A percentile compares a stretch with the other conserved stretches of the same genome.
phyloP scores from a whole-genome alignment of 2,797 vertebrate species.

The Trachurus trachurus region DNA sequence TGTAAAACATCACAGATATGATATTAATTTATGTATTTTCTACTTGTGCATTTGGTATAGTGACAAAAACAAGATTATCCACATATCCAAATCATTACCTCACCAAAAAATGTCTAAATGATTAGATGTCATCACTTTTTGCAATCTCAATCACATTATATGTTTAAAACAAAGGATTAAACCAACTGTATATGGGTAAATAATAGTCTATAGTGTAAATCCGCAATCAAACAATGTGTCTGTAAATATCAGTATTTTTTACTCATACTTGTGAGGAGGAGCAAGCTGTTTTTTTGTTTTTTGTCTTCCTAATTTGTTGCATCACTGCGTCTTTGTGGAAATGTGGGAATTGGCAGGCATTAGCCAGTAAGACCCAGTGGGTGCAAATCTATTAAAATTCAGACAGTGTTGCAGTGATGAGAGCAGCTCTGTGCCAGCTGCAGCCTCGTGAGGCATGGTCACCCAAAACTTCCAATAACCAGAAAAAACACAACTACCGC shows the following conservation, averaged over 20 bases:
- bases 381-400: conserved; percentile 81
- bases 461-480: conserved; percentile 52
- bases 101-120: not conserved
- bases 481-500: conserved; percentile 45
- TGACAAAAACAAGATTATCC: not conserved
- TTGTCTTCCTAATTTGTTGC: conserved; percentile 67
- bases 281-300: conserved; percentile 48
- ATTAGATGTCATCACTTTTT: not conserved
- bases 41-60: not conserved
- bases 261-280: not conserved
- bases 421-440: conserved; percentile 73
- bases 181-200: not conserved
- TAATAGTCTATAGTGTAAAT: not conserved
- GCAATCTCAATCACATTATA: not conserved
- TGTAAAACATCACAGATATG: not conserved
- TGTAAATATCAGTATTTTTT: conserved; percentile 21
- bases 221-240: not conserved
- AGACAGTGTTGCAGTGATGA: conserved; percentile 72
- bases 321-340: conserved; percentile 72
- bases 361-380: conserved; percentile 63
- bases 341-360: conserved; percentile 73
- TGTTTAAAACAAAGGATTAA: not conserved
- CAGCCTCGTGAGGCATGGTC: conserved; percentile 61
- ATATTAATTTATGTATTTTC: not conserved
- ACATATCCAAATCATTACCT: not conserved